phyloP scores from a whole-genome alignment of 2,888 invertebrate genomes.

The Arge pagana region DNA sequence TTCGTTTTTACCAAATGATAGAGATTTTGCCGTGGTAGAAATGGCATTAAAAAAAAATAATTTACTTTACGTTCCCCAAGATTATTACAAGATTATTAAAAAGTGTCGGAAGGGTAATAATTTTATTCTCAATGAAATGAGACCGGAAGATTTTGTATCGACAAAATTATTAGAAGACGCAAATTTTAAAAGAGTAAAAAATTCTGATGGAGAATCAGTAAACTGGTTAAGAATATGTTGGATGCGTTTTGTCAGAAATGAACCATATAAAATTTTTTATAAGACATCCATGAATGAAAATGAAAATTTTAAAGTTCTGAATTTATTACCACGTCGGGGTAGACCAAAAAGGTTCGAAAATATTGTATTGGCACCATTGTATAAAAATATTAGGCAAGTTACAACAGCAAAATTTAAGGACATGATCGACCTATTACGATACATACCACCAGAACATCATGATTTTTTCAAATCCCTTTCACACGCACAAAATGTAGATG shows the following conservation, averaged over 20 bases:
- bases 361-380: too few species aligned
- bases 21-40: slow-evolving; percentile 38
- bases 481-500: too few species aligned
- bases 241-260: slow-evolving; percentile 25
- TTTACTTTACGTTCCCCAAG: slow-evolving; percentile 24
- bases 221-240: slow-evolving; percentile 25
- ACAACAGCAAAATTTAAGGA: too few species aligned
- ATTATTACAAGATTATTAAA: slow-evolving; percentile 31
- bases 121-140: slow-evolving; percentile 31
- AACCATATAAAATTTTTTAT: slow-evolving; percentile 32
- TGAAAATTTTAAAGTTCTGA: too few species aligned
- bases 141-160: slow-evolving; percentile 28
- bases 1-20: slow-evolving; percentile 38
- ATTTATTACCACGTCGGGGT: too few species aligned
- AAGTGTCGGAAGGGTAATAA: slow-evolving; percentile 29
- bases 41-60: slow-evolving; percentile 35
- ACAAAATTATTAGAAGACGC: slow-evolving; percentile 27
- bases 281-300: slow-evolving; percentile 31
- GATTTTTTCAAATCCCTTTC: too few species aligned
- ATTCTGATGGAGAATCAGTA: slow-evolving; percentile 30
- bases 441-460: too few species aligned
- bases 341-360: too few species aligned
- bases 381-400: too few species aligned
- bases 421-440: too few species aligned
- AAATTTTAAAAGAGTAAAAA: slow-evolving; percentile 26